Percentiles rank a stretch among this genome's conserved stretches.
These are phyloP conservation scores for Characodon lateralis DNA, from an alignment of 2,797 vertebrate species.

Conservation along the genomic window DNA sequence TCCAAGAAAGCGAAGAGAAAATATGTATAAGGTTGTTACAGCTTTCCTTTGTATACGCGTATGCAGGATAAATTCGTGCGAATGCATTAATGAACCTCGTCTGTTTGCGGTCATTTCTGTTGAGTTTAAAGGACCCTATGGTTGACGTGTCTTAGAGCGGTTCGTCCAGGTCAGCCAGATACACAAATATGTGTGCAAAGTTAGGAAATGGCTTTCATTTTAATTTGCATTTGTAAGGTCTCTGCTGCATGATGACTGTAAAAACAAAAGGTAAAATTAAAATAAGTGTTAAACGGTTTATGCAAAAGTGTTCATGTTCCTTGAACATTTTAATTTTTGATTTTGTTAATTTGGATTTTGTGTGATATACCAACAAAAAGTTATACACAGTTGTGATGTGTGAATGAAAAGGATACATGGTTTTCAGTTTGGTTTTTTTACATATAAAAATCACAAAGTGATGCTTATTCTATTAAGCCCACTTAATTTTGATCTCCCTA, in stretches of 20 bases:
- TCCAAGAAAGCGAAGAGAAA: conserved; percentile 39
- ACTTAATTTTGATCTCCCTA: neutral
- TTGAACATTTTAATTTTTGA: neutral
- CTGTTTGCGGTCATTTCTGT: neutral
- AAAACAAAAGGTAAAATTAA: neutral
- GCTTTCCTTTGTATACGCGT: rapidly evolving
- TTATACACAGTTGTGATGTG: neutral
- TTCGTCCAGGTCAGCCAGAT: conserved; percentile 37
- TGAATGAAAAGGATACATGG: neutral
- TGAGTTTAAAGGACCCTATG: conserved; percentile 26
- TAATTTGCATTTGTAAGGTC: neutral
- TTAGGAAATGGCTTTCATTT: neutral
- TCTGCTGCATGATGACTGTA: neutral
- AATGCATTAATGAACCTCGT: neutral
- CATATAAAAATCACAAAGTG: neutral
- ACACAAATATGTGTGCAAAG: neutral
- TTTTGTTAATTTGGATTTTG: neutral
- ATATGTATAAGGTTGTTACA: conserved; percentile 1
- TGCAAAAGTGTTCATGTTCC: neutral
- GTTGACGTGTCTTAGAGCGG: conserved; percentile 64
- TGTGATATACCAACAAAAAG: neutral
- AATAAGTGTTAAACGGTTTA: neutral
- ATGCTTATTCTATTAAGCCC: neutral
- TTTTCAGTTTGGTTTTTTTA: neutral
- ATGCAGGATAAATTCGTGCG: rapidly evolving